Evolutionary conservation across 1,140 invertebrate species (phyloP).

Genomic region (Sycophaga agraensis): DNA sequence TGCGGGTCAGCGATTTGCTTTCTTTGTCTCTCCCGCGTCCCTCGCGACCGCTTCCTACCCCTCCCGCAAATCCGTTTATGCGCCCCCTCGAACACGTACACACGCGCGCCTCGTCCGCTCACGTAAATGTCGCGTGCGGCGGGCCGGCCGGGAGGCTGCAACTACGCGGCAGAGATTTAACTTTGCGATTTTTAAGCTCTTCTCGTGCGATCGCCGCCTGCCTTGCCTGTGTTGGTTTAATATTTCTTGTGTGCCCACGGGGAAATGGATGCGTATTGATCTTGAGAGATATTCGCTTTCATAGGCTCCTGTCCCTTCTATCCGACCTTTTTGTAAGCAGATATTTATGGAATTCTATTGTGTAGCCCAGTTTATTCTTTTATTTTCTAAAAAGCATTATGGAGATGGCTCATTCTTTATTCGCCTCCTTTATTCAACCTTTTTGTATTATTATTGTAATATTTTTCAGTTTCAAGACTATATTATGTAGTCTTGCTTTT

Average conservation of each 20-base stretch:
- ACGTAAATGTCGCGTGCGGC: too few relatives aligned
- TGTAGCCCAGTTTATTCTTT: neutral
- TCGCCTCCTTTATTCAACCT: too few relatives aligned
- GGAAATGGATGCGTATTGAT: slow-evolving; percentile 15
- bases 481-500: too few relatives aligned
- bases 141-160: neutral
- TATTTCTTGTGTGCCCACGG: slow-evolving; percentile 8
- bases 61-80: slow-evolving; percentile 14
- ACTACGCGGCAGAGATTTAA: neutral
- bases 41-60: neutral
- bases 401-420: neutral
- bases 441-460: too few relatives aligned
- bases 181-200: slow-evolving; percentile 22
- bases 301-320: neutral
- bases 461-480: too few relatives aligned
- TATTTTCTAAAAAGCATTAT: neutral
- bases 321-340: neutral
- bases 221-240: neutral
- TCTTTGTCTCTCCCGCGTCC: neutral
- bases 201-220: too few relatives aligned
- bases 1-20: slow-evolving; percentile 3
- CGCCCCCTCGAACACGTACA: neutral
- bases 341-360: slow-evolving; percentile 16
- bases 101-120: too few relatives aligned
- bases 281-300: slow-evolving; percentile 7